Conservation (phyloP, 2,113 vertebrate species). For the Catharus bicknelli region DNA sequence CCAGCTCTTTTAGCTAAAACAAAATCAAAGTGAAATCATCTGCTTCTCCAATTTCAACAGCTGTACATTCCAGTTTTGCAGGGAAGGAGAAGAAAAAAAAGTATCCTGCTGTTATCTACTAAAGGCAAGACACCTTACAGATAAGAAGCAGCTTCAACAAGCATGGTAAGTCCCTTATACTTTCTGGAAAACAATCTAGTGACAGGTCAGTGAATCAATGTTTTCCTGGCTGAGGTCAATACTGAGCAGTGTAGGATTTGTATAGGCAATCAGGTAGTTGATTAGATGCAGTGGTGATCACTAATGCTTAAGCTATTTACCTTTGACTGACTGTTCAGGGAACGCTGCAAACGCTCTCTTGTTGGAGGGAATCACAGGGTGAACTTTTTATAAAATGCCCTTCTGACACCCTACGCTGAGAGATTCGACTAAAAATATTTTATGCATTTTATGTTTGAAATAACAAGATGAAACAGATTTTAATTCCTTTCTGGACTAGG, state of each 20-base stretch:
- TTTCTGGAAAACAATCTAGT: slow-evolving; percentile 50
- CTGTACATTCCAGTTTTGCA: slow-evolving; percentile 1
- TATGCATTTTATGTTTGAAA: neutral
- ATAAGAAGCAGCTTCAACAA: slow-evolving; percentile 6
- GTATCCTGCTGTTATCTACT: neutral
- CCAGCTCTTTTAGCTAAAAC: neutral
- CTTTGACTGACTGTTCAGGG: neutral
- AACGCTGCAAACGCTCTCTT: neutral
- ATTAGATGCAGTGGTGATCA: slow-evolving; percentile 34
- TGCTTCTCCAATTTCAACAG: slow-evolving; percentile 1
- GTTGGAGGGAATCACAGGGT: neutral
- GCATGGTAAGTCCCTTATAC: neutral
- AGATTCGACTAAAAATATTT: neutral
- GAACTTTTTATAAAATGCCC: neutral
- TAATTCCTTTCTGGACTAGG: neutral
- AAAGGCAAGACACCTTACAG: neutral
- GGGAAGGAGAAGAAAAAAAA: neutral
- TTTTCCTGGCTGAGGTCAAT: slow-evolving; percentile 39
- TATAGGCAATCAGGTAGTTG: slow-evolving; percentile 25
- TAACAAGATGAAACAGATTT: neutral
- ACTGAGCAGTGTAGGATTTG: slow-evolving; percentile 13
- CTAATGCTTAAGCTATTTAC: slow-evolving; percentile 29
- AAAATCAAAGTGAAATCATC: slow-evolving; percentile 32
- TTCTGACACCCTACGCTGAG: neutral
- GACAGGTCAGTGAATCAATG: slow-evolving; percentile 51